Conservation (phyloP, 2,113 vertebrate genomes). For the Pangasianodon gigas region DNA sequence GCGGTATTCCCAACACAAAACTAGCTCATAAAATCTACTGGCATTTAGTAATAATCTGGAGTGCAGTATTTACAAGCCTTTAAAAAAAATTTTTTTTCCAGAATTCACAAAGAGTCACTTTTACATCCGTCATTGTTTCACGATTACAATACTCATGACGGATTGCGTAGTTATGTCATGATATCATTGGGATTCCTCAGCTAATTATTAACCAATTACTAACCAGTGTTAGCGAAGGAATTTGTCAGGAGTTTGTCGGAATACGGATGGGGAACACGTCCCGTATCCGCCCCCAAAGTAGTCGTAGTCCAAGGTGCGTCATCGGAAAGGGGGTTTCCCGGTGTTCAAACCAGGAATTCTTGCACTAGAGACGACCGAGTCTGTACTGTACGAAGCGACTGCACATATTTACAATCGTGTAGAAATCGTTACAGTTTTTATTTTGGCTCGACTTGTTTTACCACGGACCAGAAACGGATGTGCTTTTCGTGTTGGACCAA, state of each 20-base stretch:
- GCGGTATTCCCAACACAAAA: too few species aligned
- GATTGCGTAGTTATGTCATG: neutral
- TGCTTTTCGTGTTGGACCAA: too few species aligned
- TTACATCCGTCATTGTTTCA: neutral
- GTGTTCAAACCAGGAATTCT: neutral
- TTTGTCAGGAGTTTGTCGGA: neutral
- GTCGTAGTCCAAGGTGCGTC: neutral
- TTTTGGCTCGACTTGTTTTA: neutral
- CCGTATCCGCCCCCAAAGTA: neutral
- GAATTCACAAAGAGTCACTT: too few species aligned
- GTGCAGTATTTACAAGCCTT: neutral
- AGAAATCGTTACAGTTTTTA: too few species aligned
- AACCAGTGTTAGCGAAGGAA: neutral
- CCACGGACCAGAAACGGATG: neutral
- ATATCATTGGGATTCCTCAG: neutral
- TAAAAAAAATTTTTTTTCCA: too few species aligned
- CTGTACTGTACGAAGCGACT: neutral
- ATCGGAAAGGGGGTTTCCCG: neutral
- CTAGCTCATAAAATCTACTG: neutral
- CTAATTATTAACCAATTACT: neutral
- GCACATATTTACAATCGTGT: neutral
- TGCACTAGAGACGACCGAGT: neutral
- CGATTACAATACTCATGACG: neutral
- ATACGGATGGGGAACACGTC: too few species aligned
- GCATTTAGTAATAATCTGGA: neutral